Conservation (phyloP, 2,888 invertebrate genomes). For the Eupithecia subfuscata region DNA sequence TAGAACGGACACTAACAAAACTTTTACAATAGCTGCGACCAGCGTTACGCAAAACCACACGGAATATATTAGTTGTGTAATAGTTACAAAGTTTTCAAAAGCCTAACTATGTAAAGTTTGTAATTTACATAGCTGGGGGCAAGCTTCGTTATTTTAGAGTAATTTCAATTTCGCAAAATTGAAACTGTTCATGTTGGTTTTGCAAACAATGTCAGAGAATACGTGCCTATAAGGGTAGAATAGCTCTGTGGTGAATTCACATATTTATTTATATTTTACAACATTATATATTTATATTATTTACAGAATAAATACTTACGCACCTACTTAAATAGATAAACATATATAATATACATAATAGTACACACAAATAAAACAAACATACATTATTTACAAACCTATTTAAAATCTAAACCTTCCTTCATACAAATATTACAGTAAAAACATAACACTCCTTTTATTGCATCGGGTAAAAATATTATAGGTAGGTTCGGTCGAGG, state of each 20-base stretch:
- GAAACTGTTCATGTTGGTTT: neutral
- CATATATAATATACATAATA: too few relatives aligned
- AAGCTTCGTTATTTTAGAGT: neutral
- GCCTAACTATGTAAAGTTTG: conserved; percentile 8
- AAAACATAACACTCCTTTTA: too few relatives aligned
- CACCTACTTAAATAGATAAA: too few relatives aligned
- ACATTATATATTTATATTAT: too few relatives aligned
- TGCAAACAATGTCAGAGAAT: neutral
- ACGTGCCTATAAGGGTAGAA: neutral
- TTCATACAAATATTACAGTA: too few relatives aligned
- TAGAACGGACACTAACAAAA: neutral
- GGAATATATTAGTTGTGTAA: conserved; percentile 7
- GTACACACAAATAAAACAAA: too few relatives aligned
- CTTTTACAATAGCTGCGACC: neutral
- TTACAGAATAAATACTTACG: too few relatives aligned
- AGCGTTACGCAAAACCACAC: conserved; percentile 7
- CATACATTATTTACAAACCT: too few relatives aligned
- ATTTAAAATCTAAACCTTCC: too few relatives aligned
- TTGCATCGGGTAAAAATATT: too few relatives aligned
- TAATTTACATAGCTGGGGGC: conserved; percentile 11
- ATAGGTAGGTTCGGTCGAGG: too few relatives aligned
- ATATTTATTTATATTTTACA: too few relatives aligned
- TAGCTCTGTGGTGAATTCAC: neutral
- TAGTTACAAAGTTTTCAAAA: conserved; percentile 17
- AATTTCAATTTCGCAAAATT: neutral